Conservation (phyloP, 2,888 invertebrate species). For the Fragum whitleyi region DNA sequence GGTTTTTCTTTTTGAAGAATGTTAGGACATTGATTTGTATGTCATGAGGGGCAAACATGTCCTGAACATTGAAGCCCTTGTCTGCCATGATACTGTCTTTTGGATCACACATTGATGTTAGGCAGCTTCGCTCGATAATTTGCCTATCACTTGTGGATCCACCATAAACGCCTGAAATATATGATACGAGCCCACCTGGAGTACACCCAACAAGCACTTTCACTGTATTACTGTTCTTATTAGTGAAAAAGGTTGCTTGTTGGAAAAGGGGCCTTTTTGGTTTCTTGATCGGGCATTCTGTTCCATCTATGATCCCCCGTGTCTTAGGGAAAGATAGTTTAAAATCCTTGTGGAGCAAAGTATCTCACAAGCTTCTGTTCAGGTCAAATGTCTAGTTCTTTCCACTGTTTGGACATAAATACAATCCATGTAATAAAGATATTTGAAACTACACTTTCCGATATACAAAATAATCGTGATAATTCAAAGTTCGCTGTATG, state of each 20-base stretch:
- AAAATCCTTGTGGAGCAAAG: conserved; percentile 63
- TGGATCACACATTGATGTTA: conserved; percentile 53
- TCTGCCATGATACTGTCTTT: conserved; percentile 65
- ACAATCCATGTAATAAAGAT: conserved; percentile 37
- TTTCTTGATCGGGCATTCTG: conserved; percentile 70
- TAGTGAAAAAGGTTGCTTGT: conserved; percentile 68
- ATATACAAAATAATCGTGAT: conserved; percentile 17
- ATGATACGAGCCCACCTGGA: conserved; percentile 67
- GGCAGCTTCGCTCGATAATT: conserved; percentile 50
- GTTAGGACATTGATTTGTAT: conserved; percentile 63
- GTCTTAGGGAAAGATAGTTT: conserved; percentile 63
- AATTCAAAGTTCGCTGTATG: conserved; percentile 45
- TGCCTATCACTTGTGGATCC: conserved; percentile 71
- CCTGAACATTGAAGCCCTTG: conserved; percentile 62
- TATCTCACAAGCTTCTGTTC: conserved; percentile 49
- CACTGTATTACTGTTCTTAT: conserved; percentile 71
- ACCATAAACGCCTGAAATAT: conserved; percentile 67
- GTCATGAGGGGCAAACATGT: conserved; percentile 60
- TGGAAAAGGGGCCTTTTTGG: conserved; percentile 63
- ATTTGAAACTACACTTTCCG: conserved; percentile 26
- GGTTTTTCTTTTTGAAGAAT: conserved; percentile 67
- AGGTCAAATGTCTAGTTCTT: conserved; percentile 60
- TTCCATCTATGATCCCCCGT: conserved; percentile 68
- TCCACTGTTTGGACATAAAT: conserved; percentile 51
- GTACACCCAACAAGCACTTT: conserved; percentile 65